Evolutionary conservation across 2,113 vertebrate genomes (phyloP), one percentile per base, ranked within the genome.

Genomic region (Siniperca knerii): DNA sequence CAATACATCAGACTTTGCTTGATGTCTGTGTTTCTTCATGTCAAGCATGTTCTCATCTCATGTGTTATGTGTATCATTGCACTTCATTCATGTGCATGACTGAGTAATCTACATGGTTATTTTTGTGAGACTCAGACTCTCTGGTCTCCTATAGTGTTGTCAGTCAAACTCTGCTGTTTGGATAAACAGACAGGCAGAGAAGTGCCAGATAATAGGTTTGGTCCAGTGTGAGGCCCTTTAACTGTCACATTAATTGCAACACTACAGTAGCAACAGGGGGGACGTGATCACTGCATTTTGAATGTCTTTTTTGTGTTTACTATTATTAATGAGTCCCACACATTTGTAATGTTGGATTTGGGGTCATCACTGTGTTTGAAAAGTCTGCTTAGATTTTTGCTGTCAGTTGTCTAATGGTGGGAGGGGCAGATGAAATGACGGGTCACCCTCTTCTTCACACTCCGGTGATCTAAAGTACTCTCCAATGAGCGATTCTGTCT

Each of bases 401-500:
- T 75, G 79, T 79, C 73, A 79, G 62, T 79, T 52, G 37, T 84
- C 15, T 80, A 79, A 76, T 70, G 62, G 79, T 78, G 77, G 85
- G 85, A 76, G 85, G 57, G 64, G 61, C 60, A 15, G 71, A 54
- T 73, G 78, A 83, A 89, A 83, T 74, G 75, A 85, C 23, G n/a
- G 74, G 86, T 90, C 89, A 55, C 67, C 85, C 87, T 82, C 77
- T 60, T 77, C 67, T 90, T 76, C 85, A 91, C 92, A 93, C 93
- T 91, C 87, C 4, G 48, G 52, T 75, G 88, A 84, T 83, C 89
- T 85, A 82, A 95, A 94, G 91, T 85, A 86, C 87, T 91, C 94
- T 93, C 91, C 87, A 68, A 77, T 92, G 90, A 93, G 86, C 88
- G 69, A 87, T 95, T 90, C 84, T 84, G 83, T 88, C 88, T 81